Percentiles rank a stretch among this genome's conserved stretches.
Conservation (phyloP, 2,113 vertebrate species). For the Dunckerocampus dactyliophorus region DNA sequence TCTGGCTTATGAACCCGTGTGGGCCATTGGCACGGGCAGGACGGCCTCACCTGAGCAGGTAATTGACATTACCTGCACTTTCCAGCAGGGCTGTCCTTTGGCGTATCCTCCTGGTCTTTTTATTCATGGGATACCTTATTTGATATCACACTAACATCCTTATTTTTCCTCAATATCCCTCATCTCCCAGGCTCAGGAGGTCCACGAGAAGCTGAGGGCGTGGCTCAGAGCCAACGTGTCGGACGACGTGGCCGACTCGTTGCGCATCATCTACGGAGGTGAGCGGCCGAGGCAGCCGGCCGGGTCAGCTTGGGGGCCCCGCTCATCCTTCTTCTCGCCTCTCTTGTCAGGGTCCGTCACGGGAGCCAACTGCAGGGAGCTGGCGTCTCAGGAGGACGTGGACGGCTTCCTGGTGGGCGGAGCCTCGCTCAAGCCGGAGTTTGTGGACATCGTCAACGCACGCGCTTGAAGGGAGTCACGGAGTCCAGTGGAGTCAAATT, state of each 20-base stretch:
- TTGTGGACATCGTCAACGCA: constrained; percentile 89
- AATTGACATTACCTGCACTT: constrained; percentile 5
- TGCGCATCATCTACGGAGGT: constrained; percentile 94
- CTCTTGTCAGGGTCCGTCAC: constrained; percentile 81
- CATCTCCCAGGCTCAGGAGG: constrained; percentile 82
- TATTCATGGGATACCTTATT: too few species aligned
- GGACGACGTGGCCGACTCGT: constrained; percentile 78
- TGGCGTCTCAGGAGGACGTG: constrained; percentile 82
- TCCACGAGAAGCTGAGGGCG: constrained; percentile 85
- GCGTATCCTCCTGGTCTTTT: too few species aligned
- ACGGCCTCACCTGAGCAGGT: constrained; percentile 92
- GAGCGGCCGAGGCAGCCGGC: constrained; percentile 8
- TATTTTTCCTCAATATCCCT: too few species aligned
- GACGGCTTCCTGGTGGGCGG: constrained; percentile 93
- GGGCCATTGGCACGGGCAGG: constrained; percentile 93
- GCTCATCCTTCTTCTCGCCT: background rate
- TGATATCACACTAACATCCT: too few species aligned
- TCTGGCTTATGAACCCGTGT: constrained; percentile 90
- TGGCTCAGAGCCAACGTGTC: constrained; percentile 84
- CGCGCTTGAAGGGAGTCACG: constrained; percentile 41
- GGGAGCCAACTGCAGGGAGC: constrained; percentile 82
- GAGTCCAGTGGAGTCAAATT: too few species aligned
- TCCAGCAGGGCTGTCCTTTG: background rate
- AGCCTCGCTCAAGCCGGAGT: constrained; percentile 89
- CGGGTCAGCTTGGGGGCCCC: too few species aligned